Evolutionary conservation across 2,888 invertebrate species (phyloP).

Genomic region (Epinotia nisella): DNA sequence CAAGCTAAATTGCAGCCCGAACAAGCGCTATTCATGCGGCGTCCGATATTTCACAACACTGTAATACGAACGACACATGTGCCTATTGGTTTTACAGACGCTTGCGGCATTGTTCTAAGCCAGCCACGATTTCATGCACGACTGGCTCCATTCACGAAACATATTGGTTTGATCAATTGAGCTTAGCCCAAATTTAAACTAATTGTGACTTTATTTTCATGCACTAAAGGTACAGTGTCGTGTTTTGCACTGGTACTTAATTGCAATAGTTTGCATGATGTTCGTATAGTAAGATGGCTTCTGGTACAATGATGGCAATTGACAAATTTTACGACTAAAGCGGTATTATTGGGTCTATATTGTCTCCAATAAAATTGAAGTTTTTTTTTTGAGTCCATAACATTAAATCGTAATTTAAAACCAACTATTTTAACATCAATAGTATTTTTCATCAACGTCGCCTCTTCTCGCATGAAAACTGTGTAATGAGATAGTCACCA

Average conservation of each 20-base stretch:
- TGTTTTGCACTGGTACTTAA: neutral
- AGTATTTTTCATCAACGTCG: no score
- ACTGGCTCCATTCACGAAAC: constrained; percentile 20
- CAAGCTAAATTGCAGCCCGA: constrained; percentile 14
- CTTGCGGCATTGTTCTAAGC: neutral
- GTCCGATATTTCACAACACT: constrained; percentile 19
- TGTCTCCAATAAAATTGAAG: no score
- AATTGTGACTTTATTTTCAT: neutral
- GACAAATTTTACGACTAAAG: no score
- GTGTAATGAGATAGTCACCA: no score
- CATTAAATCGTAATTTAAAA: no score
- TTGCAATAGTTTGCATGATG: neutral
- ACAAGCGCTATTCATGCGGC: constrained; percentile 20
- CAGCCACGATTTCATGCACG: constrained; percentile 5
- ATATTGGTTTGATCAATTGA: constrained; percentile 14
- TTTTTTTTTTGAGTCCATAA: no score
- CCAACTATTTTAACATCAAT: no score
- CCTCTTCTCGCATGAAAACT: no score
- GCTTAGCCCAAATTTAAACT: neutral
- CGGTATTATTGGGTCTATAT: no score
- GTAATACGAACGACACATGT: neutral
- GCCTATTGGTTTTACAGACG: neutral
- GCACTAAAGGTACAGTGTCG: neutral
- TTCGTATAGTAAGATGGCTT: neutral
- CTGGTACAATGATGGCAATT: no score